A percentile compares a stretch with the other conserved stretches of the same genome.
phyloP scores from a whole-genome alignment of 1,140 invertebrate genomes.

The Antheraea mylitta region DNA sequence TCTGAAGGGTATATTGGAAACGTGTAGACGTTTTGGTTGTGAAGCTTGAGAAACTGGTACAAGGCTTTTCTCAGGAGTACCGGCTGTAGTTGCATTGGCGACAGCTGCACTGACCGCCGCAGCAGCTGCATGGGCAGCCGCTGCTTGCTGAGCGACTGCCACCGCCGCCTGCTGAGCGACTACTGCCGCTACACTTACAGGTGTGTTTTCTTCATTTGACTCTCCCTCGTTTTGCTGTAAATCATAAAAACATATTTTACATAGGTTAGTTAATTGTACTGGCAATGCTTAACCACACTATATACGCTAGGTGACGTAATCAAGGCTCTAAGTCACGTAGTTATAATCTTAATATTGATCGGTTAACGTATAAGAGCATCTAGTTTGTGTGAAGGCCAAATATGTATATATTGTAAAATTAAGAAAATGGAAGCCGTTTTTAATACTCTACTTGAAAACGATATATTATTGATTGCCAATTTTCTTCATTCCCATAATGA shows the following conservation, averaged over 20 bases:
- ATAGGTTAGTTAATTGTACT: neutral
- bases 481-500: too few relatives aligned
- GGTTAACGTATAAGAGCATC: too few relatives aligned
- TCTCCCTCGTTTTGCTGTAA: slow-evolving; percentile 74
- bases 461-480: too few relatives aligned
- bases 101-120: slow-evolving; percentile 79
- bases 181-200: slow-evolving; percentile 57
- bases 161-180: slow-evolving; percentile 59
- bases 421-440: too few relatives aligned
- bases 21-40: slow-evolving; percentile 93
- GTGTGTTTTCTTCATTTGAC: slow-evolving; percentile 57
- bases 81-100: slow-evolving; percentile 80
- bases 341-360: too few relatives aligned
- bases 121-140: slow-evolving; percentile 84
- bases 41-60: slow-evolving; percentile 70
- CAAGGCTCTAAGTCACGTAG: too few relatives aligned
- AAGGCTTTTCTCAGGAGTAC: slow-evolving; percentile 55
- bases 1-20: slow-evolving; percentile 99
- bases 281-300: too few relatives aligned
- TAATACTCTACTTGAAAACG: too few relatives aligned
- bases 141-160: slow-evolving; percentile 84
- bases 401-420: too few relatives aligned
- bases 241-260: neutral
- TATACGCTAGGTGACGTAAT: too few relatives aligned
- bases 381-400: too few relatives aligned